Evolutionary conservation across 2,888 invertebrate genomes (phyloP).

Genomic region (Shargacucullia verbasci): DNA sequence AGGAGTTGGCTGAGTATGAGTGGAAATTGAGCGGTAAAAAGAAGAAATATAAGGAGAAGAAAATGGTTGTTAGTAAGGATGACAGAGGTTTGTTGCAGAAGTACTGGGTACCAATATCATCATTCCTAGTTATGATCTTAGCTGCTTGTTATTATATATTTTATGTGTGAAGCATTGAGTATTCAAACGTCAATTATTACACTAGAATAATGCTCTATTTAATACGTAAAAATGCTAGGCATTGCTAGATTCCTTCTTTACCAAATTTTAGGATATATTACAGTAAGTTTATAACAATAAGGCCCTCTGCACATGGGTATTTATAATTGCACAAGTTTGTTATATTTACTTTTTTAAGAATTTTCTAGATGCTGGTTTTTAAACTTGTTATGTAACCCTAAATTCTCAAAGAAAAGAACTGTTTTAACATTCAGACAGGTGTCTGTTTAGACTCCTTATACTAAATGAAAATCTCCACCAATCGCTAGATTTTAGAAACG

Average conservation of each 20-base stretch:
- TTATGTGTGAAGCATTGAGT: slow-evolving; percentile 42
- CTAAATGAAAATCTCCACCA: no score
- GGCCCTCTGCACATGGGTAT: neutral
- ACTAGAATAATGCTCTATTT: slow-evolving; percentile 6
- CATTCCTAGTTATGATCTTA: slow-evolving; percentile 64
- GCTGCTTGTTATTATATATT: slow-evolving; percentile 67
- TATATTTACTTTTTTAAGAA: no score
- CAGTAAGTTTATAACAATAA: no score
- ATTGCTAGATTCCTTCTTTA: slow-evolving; percentile 24
- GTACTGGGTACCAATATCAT: slow-evolving; percentile 80
- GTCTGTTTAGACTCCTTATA: no score
- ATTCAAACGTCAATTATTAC: slow-evolving; percentile 26
- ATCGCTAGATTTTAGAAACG: no score
- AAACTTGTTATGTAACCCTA: no score
- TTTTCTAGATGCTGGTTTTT: no score
- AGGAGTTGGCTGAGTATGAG: slow-evolving; percentile 93
- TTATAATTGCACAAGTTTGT: no score
- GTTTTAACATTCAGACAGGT: no score
- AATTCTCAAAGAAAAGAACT: no score
- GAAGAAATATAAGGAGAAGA: slow-evolving; percentile 86
- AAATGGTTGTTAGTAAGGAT: slow-evolving; percentile 79
- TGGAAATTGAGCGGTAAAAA: slow-evolving; percentile 93
- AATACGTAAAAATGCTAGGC: slow-evolving; percentile 17
- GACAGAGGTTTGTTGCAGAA: slow-evolving; percentile 77
- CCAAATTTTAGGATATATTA: slow-evolving; percentile 8